Base-by-base conservation (phyloP, 2,797 vertebrate species). In the Lacerta agilis region DNA sequence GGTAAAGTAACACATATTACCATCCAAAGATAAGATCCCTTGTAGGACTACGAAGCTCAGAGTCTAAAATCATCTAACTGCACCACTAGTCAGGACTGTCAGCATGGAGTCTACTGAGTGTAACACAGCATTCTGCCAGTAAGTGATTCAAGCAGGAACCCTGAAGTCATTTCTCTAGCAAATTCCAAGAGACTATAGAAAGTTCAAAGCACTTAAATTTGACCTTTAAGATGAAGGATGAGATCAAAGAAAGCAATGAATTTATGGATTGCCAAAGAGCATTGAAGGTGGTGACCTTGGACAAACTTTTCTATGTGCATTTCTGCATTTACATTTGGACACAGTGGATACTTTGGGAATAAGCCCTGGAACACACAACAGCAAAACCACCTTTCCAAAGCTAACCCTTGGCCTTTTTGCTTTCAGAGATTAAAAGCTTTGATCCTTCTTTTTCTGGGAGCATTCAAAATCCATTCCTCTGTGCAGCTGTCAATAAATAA, bases 161-260 rank as follows among this genome's bases (percentile, higher is more conserved):
- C 85, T 88, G 41, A 90, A 87, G 78, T 86, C 88, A 91, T 11
- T 77, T 89, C 90, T 87, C 90, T 87, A 90, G 77, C 78, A 92
- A 84, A 73, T 73, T 88, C 64, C 9, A 82, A 89, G 8, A 89
- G 86, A 82, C 0, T 76, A 79, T 8, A 91, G 87, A 93, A 93
- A 91, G 81, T 79, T 93, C 90, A 92, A 90, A 92, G 84, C 41
- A 87, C 41, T 92, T 92, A 66, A 86, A 80, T 92, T 11, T 85
- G 89, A 79, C 36, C 80, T 93, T 93, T 90, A 93, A 94, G 77
- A 66, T 90, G 85, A 94, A 90, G 69, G 29, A 87, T 92, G 83
- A 88, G 85, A 89, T 49, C 3, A 17, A 5, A 77, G 79, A 90
- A 83, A 11, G 5, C 90, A 83, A 71, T 89, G 84, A 77, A 80